Percentiles rank a stretch among this genome's conserved stretches.
These are phyloP conservation scores for Heliconius eleuchia DNA, from an alignment of 1,140 invertebrate species.

Conservation along the genomic window DNA sequence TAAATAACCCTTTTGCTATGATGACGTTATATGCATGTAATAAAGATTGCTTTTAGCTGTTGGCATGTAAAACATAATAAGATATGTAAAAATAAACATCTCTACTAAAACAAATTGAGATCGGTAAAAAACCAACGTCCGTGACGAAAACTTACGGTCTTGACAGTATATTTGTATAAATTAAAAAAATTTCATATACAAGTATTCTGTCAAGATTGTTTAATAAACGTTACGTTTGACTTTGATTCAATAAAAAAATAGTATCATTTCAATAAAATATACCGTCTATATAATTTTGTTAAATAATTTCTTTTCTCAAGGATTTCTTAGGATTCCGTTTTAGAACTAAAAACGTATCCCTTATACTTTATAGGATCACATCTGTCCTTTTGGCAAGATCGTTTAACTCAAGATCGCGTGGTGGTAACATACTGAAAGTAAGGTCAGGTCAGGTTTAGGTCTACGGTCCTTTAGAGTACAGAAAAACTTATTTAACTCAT, in stretches of 20 bases:
- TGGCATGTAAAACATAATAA: constrained; percentile 10
- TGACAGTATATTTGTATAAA: constrained; percentile 6
- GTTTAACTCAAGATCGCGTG: no score
- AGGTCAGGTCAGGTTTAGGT: no score
- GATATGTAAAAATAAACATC: constrained; percentile 10
- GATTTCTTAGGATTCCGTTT: no score
- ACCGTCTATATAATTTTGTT: no score
- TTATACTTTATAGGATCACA: no score
- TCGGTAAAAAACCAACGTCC: not conserved
- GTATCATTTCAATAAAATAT: not conserved
- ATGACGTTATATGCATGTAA: constrained; percentile 9
- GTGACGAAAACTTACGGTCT: constrained; percentile 3
- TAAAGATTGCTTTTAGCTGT: constrained; percentile 10
- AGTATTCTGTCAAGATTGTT: not conserved
- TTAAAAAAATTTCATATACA: not conserved
- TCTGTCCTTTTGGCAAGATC: no score
- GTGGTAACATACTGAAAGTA: no score
- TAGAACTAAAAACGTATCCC: no score
- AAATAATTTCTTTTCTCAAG: no score
- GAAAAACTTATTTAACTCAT: no score
- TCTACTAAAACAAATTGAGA: constrained; percentile 1
- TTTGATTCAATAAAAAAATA: not conserved
- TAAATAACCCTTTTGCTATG: not conserved
- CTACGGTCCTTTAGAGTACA: no score
- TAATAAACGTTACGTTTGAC: not conserved